Evolutionary conservation across 2,797 vertebrate genomes (phyloP), one percentile per base, ranked within the genome.

Genomic region (Thaleichthys pacificus): DNA sequence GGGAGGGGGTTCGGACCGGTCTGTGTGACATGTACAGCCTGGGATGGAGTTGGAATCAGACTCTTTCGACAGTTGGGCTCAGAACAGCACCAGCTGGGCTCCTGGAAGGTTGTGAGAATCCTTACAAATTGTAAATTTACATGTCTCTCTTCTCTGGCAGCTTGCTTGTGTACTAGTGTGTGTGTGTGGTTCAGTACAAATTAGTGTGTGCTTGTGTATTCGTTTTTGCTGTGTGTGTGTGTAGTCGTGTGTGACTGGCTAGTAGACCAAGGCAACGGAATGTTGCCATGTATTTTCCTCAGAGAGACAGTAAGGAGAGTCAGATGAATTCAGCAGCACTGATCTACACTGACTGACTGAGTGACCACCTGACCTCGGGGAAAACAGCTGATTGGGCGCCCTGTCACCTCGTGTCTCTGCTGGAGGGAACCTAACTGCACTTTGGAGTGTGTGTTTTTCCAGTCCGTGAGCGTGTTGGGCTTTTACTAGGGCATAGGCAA

Each of bases 31-130:
- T 11, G 79, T 85, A 61, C 71, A 78, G 81, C 19, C 19, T 66
- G 42, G 42, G 42, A 47, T 47, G 11, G 11, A 12, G 42, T 11
- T 47, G 42, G 42, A 14, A 47, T 2, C 8, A 54, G 51, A 17
- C 51, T 17, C 19, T 4, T 61, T 61, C 28, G 58, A 9, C 3
- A 4, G 58, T 22, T 7, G 38, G 66, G 66, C 85, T 61, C 68
- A 74, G 69, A 68, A 84, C 75, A 82, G 84, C 75, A 57, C 56
- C 89, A 92, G 88, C 90, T 87, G 89, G 89, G 80, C 84, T 80
- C 84, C 81, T 24, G 21, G 22, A 61, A 61, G 51, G 5, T 15
- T 56, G 51, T 56, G 15, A n/a, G 51, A 56, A 56, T 56, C 51
- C 51, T 17, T 14, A 14, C 49, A 17, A 3, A 14, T 51, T 51